Evolutionary conservation across 2,888 invertebrate species (phyloP).

Genomic region (Polia nebulosa): DNA sequence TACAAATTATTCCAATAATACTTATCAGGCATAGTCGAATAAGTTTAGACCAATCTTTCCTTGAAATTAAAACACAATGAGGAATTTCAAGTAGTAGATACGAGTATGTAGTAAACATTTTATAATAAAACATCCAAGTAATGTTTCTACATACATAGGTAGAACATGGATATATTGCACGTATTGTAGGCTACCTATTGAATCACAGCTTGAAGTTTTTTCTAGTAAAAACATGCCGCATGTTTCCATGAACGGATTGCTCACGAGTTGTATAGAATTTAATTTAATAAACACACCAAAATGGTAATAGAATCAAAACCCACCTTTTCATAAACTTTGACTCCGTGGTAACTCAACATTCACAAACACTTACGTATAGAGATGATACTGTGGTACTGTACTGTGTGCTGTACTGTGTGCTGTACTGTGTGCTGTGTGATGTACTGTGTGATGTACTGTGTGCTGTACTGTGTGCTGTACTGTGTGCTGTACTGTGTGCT

Average conservation of each 20-base stretch:
- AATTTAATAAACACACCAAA: background rate
- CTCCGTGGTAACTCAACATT: background rate
- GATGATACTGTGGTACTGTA: background rate
- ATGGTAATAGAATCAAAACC: background rate
- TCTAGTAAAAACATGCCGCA: background rate
- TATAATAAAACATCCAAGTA: background rate
- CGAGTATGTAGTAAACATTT: too few species aligned
- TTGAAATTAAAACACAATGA: too few species aligned
- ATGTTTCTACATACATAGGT: constrained; percentile 15
- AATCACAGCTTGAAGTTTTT: background rate
- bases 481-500: too few species aligned
- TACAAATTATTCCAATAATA: too few species aligned
- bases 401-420: too few species aligned
- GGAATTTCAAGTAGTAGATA: too few species aligned
- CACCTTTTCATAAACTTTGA: background rate
- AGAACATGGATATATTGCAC: constrained; percentile 21
- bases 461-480: too few species aligned
- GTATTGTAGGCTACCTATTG: constrained; percentile 30
- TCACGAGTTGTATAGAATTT: constrained; percentile 9
- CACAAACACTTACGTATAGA: background rate
- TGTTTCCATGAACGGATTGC: constrained; percentile 11
- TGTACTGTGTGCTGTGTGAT: too few species aligned
- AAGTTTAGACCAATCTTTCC: too few species aligned
- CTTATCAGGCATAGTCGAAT: too few species aligned
- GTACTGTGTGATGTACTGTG: too few species aligned